These are phyloP conservation scores for Geopemphigus sp. DNA, from an alignment of 1,140 invertebrate genomes.

Conservation along the genomic window DNA sequence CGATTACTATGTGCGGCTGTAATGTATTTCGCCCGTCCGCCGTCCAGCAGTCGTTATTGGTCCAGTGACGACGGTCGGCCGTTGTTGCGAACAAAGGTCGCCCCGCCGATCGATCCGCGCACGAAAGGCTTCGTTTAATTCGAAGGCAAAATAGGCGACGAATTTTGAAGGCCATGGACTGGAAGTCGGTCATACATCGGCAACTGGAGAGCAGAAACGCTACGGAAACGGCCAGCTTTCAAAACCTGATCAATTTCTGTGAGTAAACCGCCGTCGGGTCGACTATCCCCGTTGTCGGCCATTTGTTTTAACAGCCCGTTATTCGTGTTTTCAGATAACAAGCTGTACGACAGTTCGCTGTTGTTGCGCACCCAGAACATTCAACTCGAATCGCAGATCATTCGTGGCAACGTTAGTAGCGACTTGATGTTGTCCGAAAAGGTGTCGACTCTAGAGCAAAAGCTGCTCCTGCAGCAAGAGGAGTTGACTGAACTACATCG, in stretches of 20 bases:
- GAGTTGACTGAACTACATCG: conserved; percentile 87
- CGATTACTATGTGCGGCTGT: neutral
- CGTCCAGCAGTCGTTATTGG: too few species aligned
- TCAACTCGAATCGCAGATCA: conserved; percentile 37
- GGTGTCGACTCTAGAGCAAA: conserved; percentile 74
- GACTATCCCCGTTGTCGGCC: too few species aligned
- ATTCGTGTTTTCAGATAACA: conserved; percentile 19
- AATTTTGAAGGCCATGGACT: neutral
- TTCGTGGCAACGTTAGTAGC: conserved; percentile 22
- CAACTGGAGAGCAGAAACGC: conserved; percentile 19
- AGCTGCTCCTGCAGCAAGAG: conserved; percentile 81
- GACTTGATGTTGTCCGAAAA: conserved; percentile 54
- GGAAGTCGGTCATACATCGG: conserved; percentile 13
- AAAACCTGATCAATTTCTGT: conserved; percentile 37
- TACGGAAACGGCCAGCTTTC: neutral
- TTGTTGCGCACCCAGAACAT: conserved; percentile 12
- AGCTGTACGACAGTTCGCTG: conserved; percentile 18
- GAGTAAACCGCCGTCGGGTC: neutral
- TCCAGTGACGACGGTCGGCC: neutral
- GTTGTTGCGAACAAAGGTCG: neutral
- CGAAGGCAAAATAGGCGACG: neutral
- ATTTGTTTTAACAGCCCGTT: neutral
- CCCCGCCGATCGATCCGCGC: neutral
- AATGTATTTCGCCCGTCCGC: neutral
- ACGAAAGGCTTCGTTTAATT: conserved; percentile 37